Percentiles rank a stretch among this genome's conserved stretches.
These are phyloP conservation scores for Hypotaenidia okinawae DNA, from an alignment of 2,797 vertebrate genomes.

Conservation along the genomic window DNA sequence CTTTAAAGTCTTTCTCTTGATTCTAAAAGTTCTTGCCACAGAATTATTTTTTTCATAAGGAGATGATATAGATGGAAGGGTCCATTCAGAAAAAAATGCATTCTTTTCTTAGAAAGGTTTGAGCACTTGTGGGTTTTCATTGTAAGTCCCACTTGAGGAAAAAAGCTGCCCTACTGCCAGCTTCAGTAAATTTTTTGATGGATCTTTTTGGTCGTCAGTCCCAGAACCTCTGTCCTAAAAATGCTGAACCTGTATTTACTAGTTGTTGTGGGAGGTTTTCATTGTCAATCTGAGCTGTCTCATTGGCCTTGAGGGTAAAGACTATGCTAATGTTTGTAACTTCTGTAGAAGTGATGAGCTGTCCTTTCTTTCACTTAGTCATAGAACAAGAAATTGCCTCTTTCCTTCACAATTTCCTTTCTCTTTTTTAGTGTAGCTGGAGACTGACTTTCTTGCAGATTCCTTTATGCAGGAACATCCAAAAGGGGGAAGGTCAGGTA, in stretches of 20 bases:
- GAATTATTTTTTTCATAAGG: not conserved
- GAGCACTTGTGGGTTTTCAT: not conserved
- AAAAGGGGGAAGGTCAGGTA: not conserved
- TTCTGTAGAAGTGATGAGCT: not conserved
- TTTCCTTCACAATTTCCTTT: not conserved
- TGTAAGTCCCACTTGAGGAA: not conserved
- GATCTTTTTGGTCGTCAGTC: not conserved
- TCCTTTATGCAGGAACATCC: not conserved
- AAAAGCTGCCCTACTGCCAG: not conserved
- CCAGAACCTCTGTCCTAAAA: slow-evolving; percentile 26
- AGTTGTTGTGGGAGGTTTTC: not conserved
- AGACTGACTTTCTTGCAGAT: not conserved
- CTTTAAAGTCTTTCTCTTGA: not conserved
- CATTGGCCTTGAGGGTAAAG: slow-evolving; percentile 10
- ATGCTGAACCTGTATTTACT: not conserved
- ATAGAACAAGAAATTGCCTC: not conserved
- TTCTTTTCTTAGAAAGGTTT: not conserved
- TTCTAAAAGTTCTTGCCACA: not conserved
- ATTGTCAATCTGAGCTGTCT: not conserved
- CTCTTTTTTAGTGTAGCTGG: not conserved
- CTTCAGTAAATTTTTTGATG: slow-evolving; percentile 18
- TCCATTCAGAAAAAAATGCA: not conserved
- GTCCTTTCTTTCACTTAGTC: not conserved
- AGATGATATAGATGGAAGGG: not conserved
- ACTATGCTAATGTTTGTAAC: not conserved